These are phyloP conservation scores for Corythoichthys haematopterus DNA, from an alignment of 2,113 vertebrate genomes.

Conservation along the genomic window DNA sequence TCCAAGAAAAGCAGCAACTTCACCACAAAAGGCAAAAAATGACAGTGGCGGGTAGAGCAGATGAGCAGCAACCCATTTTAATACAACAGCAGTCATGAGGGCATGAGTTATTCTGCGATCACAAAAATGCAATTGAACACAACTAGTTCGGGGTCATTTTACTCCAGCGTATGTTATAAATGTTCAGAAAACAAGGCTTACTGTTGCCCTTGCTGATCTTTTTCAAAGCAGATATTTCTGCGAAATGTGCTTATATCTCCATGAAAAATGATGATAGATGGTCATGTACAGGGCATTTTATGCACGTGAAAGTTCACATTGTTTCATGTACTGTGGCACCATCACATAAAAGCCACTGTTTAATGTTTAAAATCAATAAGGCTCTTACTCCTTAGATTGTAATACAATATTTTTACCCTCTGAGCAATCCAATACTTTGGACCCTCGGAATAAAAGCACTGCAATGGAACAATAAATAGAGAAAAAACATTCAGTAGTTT, in stretches of 20 bases:
- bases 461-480: slow-evolving; percentile 59
- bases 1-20: slow-evolving; percentile 36
- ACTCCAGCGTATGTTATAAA: background rate
- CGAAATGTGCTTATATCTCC: slow-evolving; percentile 39
- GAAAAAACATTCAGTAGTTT: slow-evolving; percentile 38
- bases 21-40: slow-evolving; percentile 33
- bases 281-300: slow-evolving; percentile 3
- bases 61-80: slow-evolving; percentile 15
- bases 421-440: slow-evolving; percentile 24
- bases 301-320: slow-evolving; percentile 29
- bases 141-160: slow-evolving; percentile 18
- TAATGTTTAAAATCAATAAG: slow-evolving; percentile 6
- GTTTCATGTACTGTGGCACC: background rate
- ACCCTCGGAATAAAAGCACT: slow-evolving; percentile 42
- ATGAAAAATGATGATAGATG: slow-evolving; percentile 32
- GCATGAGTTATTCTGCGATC: slow-evolving; percentile 28
- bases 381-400: slow-evolving; percentile 27
- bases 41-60: slow-evolving; percentile 6
- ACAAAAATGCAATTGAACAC: slow-evolving; percentile 15
- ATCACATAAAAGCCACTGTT: slow-evolving; percentile 18
- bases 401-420: slow-evolving; percentile 38
- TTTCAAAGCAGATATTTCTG: background rate
- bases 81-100: background rate
- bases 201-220: background rate
- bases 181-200: background rate